phyloP scores from a whole-genome alignment of 64 coral and sea anemone species.

The Cladopsammia gracilis region DNA sequence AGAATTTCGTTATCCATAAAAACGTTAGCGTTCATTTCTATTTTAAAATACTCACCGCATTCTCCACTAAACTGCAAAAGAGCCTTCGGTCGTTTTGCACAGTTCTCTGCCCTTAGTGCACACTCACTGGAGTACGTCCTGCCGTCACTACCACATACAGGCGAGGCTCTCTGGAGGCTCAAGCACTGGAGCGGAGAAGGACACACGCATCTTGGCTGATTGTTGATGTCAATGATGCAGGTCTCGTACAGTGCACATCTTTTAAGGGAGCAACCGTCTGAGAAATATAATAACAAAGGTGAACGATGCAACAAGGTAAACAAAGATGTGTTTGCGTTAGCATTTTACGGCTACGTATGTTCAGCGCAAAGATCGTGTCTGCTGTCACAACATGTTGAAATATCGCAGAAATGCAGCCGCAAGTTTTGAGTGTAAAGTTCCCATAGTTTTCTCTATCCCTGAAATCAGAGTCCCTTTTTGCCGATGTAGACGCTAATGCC shows the following conservation, averaged over 20 bases:
- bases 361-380: too few relatives aligned
- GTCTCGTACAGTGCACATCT: slow-evolving; percentile 24
- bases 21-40: background rate
- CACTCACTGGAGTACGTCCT: slow-evolving; percentile 86
- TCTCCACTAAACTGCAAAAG: slow-evolving; percentile 55
- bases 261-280: slow-evolving; percentile 66
- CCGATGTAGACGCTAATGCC: too few relatives aligned
- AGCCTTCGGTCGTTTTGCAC: slow-evolving; percentile 62
- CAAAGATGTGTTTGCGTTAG: background rate
- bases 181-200: slow-evolving; percentile 36
- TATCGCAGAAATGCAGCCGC: too few relatives aligned
- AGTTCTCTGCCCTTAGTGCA: slow-evolving; percentile 72
- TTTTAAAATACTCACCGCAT: slow-evolving; percentile 59
- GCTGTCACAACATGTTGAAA: too few relatives aligned
- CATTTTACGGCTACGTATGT: too few relatives aligned
- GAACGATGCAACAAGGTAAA: background rate
- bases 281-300: background rate
- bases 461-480: too few relatives aligned
- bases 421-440: too few relatives aligned
- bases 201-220: slow-evolving; percentile 59
- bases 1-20: background rate
- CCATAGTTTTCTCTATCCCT: too few relatives aligned
- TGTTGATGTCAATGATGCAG: slow-evolving; percentile 18
- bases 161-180: background rate
- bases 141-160: slow-evolving; percentile 85